Evolutionary conservation across 1,140 invertebrate species (phyloP).

Genomic region (Sarcophaga peregrina): DNA sequence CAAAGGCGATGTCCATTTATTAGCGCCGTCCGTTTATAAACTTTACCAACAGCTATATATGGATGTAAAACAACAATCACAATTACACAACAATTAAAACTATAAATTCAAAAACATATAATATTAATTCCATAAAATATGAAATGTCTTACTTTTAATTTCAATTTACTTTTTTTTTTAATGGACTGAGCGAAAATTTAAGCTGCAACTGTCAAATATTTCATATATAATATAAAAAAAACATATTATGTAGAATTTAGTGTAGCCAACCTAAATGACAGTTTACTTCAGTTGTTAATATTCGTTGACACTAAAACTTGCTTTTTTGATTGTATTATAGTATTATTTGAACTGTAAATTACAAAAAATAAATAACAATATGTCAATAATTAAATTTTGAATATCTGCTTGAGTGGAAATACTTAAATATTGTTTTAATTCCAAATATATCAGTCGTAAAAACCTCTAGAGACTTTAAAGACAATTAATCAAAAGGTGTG

Average conservation of each 20-base stretch:
- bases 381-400: constrained; percentile 10
- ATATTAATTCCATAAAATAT: neutral
- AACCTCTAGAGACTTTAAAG: no score
- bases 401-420: neutral
- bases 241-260: no score
- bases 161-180: neutral
- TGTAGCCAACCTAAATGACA: no score
- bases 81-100: no score
- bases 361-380: constrained; percentile 9
- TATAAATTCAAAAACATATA: neutral
- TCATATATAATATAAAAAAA: no score
- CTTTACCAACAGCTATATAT: no score
- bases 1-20: no score
- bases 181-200: no score
- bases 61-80: no score
- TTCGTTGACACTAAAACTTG: neutral
- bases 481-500: constrained; percentile 27
- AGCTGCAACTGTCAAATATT: no score
- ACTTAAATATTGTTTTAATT: neutral
- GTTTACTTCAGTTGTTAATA: neutral
- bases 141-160: neutral
- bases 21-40: no score
- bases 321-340: constrained; percentile 23
- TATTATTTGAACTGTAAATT: constrained; percentile 19
- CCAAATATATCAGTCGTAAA: no score